phyloP scores from a whole-genome alignment of 2,888 invertebrate species.

The Branchellion lobata region DNA sequence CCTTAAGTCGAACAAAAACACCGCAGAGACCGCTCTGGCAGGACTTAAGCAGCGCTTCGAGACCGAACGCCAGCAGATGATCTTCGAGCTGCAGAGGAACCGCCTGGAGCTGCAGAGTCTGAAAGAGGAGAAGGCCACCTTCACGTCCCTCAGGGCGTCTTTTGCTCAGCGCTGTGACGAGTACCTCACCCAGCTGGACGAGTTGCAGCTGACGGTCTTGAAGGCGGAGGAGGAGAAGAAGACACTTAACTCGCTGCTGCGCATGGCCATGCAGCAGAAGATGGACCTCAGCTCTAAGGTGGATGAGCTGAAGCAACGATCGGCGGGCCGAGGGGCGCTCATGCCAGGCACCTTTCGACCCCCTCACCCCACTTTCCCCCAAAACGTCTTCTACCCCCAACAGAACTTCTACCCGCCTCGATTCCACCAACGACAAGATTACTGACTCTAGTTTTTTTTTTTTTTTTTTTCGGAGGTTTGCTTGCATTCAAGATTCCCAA shows the following conservation, averaged over 20 bases:
- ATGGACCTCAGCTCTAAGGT: slow-evolving; percentile 88
- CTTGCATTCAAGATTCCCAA: slow-evolving; percentile 9
- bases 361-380: background rate
- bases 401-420: background rate
- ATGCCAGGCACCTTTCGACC: slow-evolving; percentile 4
- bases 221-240: slow-evolving; percentile 98
- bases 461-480: background rate
- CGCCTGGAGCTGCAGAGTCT: slow-evolving; percentile 90
- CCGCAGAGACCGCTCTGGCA: slow-evolving; percentile 93
- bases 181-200: slow-evolving; percentile 96
- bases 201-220: slow-evolving; percentile 81
- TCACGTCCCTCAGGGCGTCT: slow-evolving; percentile 92
- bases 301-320: slow-evolving; percentile 74
- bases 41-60: slow-evolving; percentile 98
- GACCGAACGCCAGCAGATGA: slow-evolving; percentile 93
- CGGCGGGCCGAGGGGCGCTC: background rate
- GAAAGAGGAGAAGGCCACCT: slow-evolving; percentile 98
- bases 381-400: slow-evolving; percentile 22
- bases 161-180: slow-evolving; percentile 98
- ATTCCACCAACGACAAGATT: slow-evolving; percentile 34
- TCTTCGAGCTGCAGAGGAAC: slow-evolving; percentile 93
- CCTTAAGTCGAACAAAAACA: slow-evolving; percentile 96
- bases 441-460: background rate
- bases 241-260: slow-evolving; percentile 91
- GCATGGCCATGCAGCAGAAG: slow-evolving; percentile 97